Evolutionary conservation across 2,113 vertebrate species (phyloP).

Genomic region (Macaca nemestrina): DNA sequence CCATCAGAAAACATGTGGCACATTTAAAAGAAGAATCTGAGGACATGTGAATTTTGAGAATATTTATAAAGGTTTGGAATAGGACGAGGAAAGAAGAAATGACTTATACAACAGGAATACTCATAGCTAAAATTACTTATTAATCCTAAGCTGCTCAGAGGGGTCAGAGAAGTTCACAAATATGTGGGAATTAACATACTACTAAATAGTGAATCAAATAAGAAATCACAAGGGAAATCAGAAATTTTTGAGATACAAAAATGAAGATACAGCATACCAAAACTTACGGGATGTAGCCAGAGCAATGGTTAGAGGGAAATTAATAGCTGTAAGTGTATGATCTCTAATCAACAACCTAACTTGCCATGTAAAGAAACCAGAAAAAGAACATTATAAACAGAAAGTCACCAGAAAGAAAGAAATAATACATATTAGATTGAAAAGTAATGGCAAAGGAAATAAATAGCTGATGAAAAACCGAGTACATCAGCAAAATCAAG

Average conservation of each 20-base stretch:
- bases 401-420: not conserved
- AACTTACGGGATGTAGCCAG: not conserved
- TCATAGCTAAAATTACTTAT: not conserved
- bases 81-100: not conserved
- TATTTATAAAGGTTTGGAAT: not conserved
- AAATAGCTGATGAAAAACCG: not conserved
- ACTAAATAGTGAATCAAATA: not conserved
- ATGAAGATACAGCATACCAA: not conserved
- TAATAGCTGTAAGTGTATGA: not conserved
- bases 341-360: not conserved
- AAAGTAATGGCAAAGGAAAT: not conserved
- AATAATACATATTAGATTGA: not conserved
- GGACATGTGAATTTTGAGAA: not conserved
- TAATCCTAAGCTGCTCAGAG: not conserved
- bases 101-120: not conserved
- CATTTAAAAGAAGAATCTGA: not conserved
- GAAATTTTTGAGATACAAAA: not conserved
- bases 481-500: not conserved
- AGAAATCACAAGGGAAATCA: not conserved
- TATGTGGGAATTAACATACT: not conserved
- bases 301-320: no score
- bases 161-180: not conserved
- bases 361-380: not conserved
- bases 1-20: not conserved
- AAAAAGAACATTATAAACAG: not conserved